Evolutionary conservation across 1,140 invertebrate genomes (phyloP).

Genomic region (Polypedilum vanderplanki): DNA sequence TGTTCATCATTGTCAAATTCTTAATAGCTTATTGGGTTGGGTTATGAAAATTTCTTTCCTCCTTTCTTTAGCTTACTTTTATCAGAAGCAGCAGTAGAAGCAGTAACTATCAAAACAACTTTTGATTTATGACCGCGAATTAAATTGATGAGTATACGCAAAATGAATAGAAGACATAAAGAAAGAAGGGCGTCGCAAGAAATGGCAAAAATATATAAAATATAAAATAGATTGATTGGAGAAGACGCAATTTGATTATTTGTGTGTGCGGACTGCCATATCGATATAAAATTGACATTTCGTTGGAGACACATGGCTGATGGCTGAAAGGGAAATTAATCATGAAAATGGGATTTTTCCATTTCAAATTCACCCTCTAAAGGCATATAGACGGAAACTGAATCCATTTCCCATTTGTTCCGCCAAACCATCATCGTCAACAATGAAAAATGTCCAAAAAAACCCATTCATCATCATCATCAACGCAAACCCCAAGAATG

Average conservation of each 20-base stretch:
- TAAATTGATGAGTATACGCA: slow-evolving; percentile 16
- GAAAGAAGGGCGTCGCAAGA: neutral
- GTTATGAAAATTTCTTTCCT: too few species aligned
- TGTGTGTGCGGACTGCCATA: slow-evolving; percentile 9
- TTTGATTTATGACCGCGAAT: slow-evolving; percentile 27
- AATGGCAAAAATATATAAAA: neutral
- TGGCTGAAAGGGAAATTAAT: slow-evolving; percentile 14
- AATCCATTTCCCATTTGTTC: slow-evolving; percentile 6
- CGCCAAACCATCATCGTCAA: neutral
- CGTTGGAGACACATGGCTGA: neutral
- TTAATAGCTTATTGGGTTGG: too few species aligned
- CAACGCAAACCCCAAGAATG: neutral
- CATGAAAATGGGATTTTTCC: slow-evolving; percentile 17
- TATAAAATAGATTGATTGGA: slow-evolving; percentile 6
- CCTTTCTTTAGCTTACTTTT: too few species aligned
- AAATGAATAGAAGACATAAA: neutral
- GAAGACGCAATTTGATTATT: slow-evolving; percentile 18
- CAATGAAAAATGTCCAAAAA: slow-evolving; percentile 12
- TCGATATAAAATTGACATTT: slow-evolving; percentile 19
- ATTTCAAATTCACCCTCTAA: slow-evolving; percentile 1
- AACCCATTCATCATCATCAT: too few species aligned
- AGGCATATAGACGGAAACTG: too few species aligned
- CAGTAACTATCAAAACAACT: neutral
- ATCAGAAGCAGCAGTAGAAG: too few species aligned
- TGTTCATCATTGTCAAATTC: too few species aligned